phyloP scores from a whole-genome alignment of 2,888 invertebrate species.

The Drosophila histrio region DNA sequence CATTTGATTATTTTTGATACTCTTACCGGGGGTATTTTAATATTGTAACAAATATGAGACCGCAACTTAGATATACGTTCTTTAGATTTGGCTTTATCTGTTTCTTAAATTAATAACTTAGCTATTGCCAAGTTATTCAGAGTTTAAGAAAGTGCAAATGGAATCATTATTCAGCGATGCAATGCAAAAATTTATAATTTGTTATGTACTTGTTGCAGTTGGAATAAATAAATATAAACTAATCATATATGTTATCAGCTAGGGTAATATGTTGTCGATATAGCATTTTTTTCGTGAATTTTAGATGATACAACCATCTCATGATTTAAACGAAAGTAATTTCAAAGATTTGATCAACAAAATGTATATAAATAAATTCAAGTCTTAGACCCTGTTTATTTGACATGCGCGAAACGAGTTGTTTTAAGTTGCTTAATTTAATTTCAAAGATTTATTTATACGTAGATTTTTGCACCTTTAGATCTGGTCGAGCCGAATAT shows the following conservation, averaged over 20 bases:
- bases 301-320: neutral
- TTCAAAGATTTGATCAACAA: slow-evolving; percentile 39
- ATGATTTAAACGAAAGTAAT: slow-evolving; percentile 20
- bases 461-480: slow-evolving; percentile 57
- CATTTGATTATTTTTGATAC: slow-evolving; percentile 34
- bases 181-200: too few species aligned
- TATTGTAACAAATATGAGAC: neutral
- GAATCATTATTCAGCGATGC: neutral
- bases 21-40: neutral
- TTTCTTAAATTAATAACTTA: neutral
- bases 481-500: slow-evolving; percentile 11
- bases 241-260: too few species aligned
- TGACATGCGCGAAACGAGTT: slow-evolving; percentile 62
- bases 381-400: slow-evolving; percentile 38
- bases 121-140: neutral
- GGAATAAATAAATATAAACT: too few species aligned
- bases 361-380: slow-evolving; percentile 32
- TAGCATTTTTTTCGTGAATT: neutral
- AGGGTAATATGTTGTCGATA: neutral
- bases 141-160: neutral
- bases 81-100: neutral
- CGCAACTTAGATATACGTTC: too few species aligned
- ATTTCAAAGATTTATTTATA: slow-evolving; percentile 52
- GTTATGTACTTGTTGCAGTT: too few species aligned
- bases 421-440: slow-evolving; percentile 51